These are phyloP conservation scores for Netelia fuscicornis DNA, from an alignment of 2,888 invertebrate species.

Conservation along the genomic window DNA sequence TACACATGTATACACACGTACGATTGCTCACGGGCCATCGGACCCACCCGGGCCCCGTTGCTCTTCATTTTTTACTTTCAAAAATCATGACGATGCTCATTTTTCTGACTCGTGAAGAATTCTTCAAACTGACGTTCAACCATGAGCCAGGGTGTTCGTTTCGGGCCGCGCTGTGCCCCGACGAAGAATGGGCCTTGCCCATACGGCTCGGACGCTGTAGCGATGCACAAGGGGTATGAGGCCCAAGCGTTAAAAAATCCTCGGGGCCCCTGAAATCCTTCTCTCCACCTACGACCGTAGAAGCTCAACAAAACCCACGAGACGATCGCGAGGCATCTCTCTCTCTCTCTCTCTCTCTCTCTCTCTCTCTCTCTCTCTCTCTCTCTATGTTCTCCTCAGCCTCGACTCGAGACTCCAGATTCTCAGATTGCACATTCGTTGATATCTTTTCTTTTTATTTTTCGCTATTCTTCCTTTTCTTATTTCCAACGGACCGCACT, in stretches of 20 bases:
- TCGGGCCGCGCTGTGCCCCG: constrained; percentile 55
- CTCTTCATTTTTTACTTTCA: constrained; percentile 85
- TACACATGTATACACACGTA: background rate
- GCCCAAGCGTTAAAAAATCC: constrained; percentile 59
- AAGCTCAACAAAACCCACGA: constrained; percentile 46
- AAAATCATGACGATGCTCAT: constrained; percentile 85
- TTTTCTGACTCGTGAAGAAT: constrained; percentile 85
- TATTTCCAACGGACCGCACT: constrained; percentile 1
- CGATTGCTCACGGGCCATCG: constrained; percentile 56
- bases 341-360: constrained; percentile 43
- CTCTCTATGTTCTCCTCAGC: constrained; percentile 27
- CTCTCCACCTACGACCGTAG: constrained; percentile 76
- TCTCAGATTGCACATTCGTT: constrained; percentile 62
- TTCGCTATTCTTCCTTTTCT: background rate
- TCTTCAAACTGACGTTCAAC: constrained; percentile 84
- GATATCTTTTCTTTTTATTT: constrained; percentile 37
- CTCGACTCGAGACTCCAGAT: constrained; percentile 61
- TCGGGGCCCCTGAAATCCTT: constrained; percentile 75
- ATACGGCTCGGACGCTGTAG: constrained; percentile 39
- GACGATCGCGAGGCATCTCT: constrained; percentile 36
- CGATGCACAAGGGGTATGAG: constrained; percentile 24
- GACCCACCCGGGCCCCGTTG: constrained; percentile 66
- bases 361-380: constrained; percentile 27
- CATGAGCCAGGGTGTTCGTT: constrained; percentile 77
- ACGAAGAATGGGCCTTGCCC: constrained; percentile 62